Conservation (phyloP, 2,797 vertebrate species). For the Sebastes nivosus region DNA sequence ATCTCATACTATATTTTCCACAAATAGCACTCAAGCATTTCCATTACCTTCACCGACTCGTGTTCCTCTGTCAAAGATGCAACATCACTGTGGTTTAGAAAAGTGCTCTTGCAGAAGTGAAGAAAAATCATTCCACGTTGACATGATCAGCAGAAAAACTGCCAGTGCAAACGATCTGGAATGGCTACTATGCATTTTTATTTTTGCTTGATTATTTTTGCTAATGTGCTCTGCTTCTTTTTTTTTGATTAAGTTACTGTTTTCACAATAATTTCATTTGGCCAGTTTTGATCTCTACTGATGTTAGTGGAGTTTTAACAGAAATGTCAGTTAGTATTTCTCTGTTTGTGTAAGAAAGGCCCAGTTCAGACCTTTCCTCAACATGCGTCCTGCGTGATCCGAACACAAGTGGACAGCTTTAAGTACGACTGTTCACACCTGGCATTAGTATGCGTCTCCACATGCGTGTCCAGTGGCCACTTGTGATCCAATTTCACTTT, state of each 20-base stretch:
- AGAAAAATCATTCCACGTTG: constrained; percentile 37
- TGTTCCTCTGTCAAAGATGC: constrained; percentile 24
- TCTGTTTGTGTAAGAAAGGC: constrained; percentile 62
- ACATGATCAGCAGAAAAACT: constrained; percentile 40
- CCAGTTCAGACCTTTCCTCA: too few species aligned
- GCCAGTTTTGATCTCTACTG: constrained; percentile 34
- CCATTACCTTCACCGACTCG: constrained; percentile 19
- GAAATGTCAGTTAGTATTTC: constrained; percentile 35
- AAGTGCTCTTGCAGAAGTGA: not conserved
- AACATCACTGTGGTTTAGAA: constrained; percentile 11
- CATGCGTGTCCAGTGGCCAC: too few species aligned
- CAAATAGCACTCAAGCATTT: constrained; percentile 35
- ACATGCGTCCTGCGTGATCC: too few species aligned
- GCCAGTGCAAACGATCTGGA: constrained; percentile 39
- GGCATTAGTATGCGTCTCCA: too few species aligned
- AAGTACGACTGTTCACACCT: too few species aligned
- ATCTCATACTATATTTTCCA: constrained; percentile 42
- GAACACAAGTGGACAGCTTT: too few species aligned
- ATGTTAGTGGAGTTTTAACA: constrained; percentile 6
- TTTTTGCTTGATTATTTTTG: constrained; percentile 72
- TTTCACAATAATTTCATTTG: constrained; percentile 61
- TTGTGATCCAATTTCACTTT: too few species aligned
- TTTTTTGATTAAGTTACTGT: constrained; percentile 30
- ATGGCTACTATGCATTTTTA: constrained; percentile 49
- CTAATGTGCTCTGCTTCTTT: constrained; percentile 63